phyloP scores from a whole-genome alignment of 2,888 invertebrate species.

The Eurytoma californica region DNA sequence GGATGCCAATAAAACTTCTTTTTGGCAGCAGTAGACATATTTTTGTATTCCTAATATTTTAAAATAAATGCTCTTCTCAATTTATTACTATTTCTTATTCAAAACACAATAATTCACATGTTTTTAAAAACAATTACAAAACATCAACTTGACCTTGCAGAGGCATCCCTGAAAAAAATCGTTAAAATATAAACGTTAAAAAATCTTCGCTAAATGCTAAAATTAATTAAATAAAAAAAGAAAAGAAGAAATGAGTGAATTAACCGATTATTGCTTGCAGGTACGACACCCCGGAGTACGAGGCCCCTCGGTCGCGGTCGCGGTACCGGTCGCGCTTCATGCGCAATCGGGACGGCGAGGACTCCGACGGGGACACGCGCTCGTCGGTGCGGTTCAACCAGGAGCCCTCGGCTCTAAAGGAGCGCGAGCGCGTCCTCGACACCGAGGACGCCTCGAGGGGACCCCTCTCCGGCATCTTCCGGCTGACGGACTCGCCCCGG shows the following conservation, averaged over 20 bases:
- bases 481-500: constrained; percentile 90
- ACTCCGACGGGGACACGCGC: constrained; percentile 83
- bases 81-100: too few relatives aligned
- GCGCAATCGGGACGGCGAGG: constrained; percentile 81
- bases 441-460: constrained; percentile 92
- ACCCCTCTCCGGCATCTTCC: constrained; percentile 92
- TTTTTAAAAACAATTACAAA: background rate
- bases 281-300: constrained; percentile 72
- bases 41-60: too few relatives aligned
- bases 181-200: too few relatives aligned
- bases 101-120: background rate
- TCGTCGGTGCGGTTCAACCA: constrained; percentile 81
- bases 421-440: constrained; percentile 83
- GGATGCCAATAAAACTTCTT: too few relatives aligned
- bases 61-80: too few relatives aligned
- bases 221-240: too few relatives aligned
- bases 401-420: constrained; percentile 71
- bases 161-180: too few relatives aligned
- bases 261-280: constrained; percentile 55
- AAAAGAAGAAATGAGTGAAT: background rate
- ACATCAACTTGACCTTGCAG: too few relatives aligned
- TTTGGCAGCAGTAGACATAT: too few relatives aligned
- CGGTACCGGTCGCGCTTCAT: constrained; percentile 75
- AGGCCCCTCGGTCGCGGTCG: constrained; percentile 71
- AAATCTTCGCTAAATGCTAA: too few relatives aligned